Conservation (phyloP, 2,888 invertebrate genomes). For the Tetanocera ferruginea region DNA sequence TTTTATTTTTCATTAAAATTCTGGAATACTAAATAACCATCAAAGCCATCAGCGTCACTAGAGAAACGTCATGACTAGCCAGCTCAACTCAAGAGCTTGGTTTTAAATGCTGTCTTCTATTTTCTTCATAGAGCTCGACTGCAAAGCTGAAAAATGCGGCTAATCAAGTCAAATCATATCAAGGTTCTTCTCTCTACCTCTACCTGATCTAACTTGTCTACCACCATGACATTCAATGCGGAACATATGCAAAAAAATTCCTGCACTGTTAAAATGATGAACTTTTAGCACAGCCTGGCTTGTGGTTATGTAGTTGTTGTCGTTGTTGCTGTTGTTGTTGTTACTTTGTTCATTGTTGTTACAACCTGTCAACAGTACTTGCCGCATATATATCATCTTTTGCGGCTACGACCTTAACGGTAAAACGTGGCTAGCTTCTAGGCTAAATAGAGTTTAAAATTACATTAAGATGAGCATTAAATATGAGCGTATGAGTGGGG, state of each 20-base stretch:
- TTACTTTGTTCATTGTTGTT: constrained; percentile 22
- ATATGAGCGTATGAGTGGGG: not conserved
- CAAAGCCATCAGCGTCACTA: not conserved
- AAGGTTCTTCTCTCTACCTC: not conserved
- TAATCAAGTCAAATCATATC: constrained; percentile 30
- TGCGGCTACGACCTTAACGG: constrained; percentile 61
- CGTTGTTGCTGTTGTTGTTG: constrained; percentile 23
- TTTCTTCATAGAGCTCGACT: not conserved
- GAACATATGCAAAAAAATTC: constrained; percentile 25
- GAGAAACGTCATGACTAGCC: too few species aligned
- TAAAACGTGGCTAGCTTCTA: constrained; percentile 51
- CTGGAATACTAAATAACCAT: not conserved
- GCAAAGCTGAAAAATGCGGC: not conserved
- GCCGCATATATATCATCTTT: constrained; percentile 49
- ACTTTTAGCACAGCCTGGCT: constrained; percentile 25
- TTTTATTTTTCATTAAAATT: not conserved
- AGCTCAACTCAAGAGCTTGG: too few species aligned
- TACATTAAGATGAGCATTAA: constrained; percentile 22
- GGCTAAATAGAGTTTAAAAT: constrained; percentile 44
- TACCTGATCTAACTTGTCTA: not conserved
- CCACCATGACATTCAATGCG: not conserved
- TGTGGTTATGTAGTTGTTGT: not conserved
- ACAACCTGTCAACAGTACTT: constrained; percentile 59
- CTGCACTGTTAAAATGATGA: constrained; percentile 9
- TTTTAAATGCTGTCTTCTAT: too few species aligned